Base-by-base conservation (phyloP, 2,113 vertebrate genomes). In the Tyto alba region DNA sequence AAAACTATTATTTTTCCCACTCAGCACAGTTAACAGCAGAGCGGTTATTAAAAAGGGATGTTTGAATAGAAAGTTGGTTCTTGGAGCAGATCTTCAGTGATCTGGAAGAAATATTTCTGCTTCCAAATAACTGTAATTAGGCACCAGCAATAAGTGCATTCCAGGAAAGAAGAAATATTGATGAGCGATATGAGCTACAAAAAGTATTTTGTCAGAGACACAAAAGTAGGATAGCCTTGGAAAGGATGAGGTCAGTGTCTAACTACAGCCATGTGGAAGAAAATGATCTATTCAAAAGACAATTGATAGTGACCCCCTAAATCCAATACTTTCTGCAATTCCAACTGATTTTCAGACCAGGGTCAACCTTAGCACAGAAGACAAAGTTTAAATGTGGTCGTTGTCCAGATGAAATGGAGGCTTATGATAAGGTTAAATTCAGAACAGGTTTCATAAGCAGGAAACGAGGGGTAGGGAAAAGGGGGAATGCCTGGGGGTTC, bases 81-180 rank as follows among this genome's bases (percentile, higher is more conserved):
- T 91, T 90, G 21, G n/a, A 81, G 66, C 48, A 85, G 59, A 75
- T 90, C 38, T 55, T 83, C 41, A 60, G 29, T 63, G 53, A 88
- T 82, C 69, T 79, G 41, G 52, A 93, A 91, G 84, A 93, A 94
- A 53, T 88, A 93, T 48, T 90, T 94, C 68, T 88, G 50, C 47
- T 86, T 80, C 50, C 71, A 86, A 81, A 60, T 89, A 94, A 56
- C 81, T 88, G 32, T 87, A 71, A 78, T 95, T 88, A 69, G 53
- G 53, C 53, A 69, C 6, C 64, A 85, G 87, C 73, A 69, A 21
- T 83, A 93, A 71, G 48, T 60, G 34, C 26, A 16, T 91, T 85
- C 52, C 53, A 94, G 66, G 89, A 91, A 92, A 68, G 48, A 68
- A 47, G 55, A 72, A 83, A 59, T 71, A 30, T 41, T 52, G 34